Evolutionary conservation across 2,888 invertebrate genomes (phyloP).

Genomic region (Pyrochroa serraticornis): DNA sequence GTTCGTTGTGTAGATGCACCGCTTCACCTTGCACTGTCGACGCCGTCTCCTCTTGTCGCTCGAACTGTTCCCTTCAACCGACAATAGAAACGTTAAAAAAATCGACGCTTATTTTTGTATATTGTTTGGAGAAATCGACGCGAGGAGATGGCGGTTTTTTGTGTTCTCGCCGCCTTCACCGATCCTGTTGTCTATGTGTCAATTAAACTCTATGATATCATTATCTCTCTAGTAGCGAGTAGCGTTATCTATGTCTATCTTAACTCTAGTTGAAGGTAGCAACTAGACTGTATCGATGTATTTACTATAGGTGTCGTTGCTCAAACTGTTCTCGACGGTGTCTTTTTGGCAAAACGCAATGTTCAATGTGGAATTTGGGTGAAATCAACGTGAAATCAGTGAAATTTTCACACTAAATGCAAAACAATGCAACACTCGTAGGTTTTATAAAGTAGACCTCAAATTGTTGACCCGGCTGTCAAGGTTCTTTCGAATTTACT

Average conservation of each 20-base stretch:
- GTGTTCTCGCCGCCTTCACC: constrained; percentile 30
- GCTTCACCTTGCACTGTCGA: constrained; percentile 29
- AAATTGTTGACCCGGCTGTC: constrained; percentile 45
- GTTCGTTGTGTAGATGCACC: constrained; percentile 25
- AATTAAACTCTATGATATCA: constrained; percentile 50
- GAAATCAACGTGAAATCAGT: constrained; percentile 52
- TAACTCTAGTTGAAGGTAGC: constrained; percentile 45
- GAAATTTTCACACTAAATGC: constrained; percentile 25
- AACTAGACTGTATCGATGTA: constrained; percentile 54
- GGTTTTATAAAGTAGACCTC: constrained; percentile 20
- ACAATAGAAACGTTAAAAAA: neutral
- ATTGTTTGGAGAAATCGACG: constrained; percentile 5
- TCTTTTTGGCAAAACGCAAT: constrained; percentile 59
- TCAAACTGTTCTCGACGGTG: constrained; percentile 49
- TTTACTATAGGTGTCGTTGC: constrained; percentile 58
- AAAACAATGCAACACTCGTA: constrained; percentile 31
- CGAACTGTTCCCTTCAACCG: neutral
- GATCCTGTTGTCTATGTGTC: constrained; percentile 50
- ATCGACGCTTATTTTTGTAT: neutral
- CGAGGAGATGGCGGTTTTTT: constrained; percentile 1
- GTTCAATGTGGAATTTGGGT: constrained; percentile 60
- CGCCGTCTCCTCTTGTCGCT: neutral
- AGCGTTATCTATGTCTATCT: constrained; percentile 44
- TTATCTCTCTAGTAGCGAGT: constrained; percentile 40
- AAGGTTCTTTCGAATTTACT: constrained; percentile 41